Evolutionary conservation across 2,797 vertebrate genomes (phyloP), one percentile per base, ranked within the genome.

Genomic region (Hozukius guyotensis): DNA sequence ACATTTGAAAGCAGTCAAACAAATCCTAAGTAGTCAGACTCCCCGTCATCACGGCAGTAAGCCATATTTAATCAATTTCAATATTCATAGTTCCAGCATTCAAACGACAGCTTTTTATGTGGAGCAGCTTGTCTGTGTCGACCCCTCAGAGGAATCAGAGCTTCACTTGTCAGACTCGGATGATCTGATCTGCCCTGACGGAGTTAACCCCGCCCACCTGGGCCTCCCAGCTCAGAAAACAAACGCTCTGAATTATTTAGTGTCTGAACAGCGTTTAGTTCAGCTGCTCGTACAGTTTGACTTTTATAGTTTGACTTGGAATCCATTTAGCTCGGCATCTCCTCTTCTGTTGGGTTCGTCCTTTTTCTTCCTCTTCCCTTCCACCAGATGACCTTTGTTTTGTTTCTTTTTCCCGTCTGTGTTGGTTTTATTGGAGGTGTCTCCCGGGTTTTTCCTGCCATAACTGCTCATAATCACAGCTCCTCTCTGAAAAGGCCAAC

Each of bases 181-280:
- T 67, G 78, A 79, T 78, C 75, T 84, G 84, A 91, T 87, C 38
- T 25, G 53, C 71, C 67, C 67, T 85, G 89, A 84, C 61, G 24
- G 80, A 62, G 29, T 55, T 46, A 80, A 62, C 80, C 57, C 72
- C 46, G 8, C 87, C 88, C 85, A 78, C 71, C 60, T 13, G 61
- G 53, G 73, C 32, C 57, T 64, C 55, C 77, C 67, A 34, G 70
- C 81, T 20, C 66, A 16, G 78, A 88, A 90, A 91, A 91, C 90
- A 87, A 88, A 77, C 20, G 25, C 52, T 7, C 2, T 93, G 77
- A 89, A 92, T 91, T 78, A 92, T 93, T 92, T 74, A 89, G 83
- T 42, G 61, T 67, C 46, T 53, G 56, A 78, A 13, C 66, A 66
- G 78, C 6, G 3, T 88, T 88, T 76, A 74, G 72, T 85, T 75